Percentiles rank a stretch among this genome's conserved stretches.
Evolutionary conservation across 2,113 vertebrate genomes (phyloP).

Genomic region (Vidua macroura): DNA sequence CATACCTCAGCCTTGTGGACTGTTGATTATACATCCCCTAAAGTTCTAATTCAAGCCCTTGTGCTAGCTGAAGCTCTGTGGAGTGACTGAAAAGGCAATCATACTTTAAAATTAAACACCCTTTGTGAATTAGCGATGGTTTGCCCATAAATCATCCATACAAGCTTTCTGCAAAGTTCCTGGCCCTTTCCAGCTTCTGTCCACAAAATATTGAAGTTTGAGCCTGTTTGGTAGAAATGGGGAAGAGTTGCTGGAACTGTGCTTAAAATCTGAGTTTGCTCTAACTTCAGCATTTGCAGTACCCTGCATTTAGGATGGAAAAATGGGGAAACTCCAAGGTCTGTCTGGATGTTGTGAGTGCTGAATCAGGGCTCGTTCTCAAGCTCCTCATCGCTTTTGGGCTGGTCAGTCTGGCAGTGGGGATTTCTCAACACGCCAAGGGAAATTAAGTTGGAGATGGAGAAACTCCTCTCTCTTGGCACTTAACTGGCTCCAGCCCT

Average conservation of each 20-base stretch:
- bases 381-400: neutral
- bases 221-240: neutral
- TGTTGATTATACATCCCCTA: neutral
- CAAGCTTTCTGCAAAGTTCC: neutral
- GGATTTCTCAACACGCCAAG: neutral
- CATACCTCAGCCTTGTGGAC: neutral
- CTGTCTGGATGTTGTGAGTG: neutral
- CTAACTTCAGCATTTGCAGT: neutral
- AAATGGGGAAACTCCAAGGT: neutral
- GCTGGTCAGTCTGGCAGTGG: neutral
- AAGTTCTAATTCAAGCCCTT: neutral
- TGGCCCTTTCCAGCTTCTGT: neutral
- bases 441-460: neutral
- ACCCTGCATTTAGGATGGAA: neutral
- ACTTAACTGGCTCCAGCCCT: neutral
- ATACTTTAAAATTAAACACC: neutral
- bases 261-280: neutral
- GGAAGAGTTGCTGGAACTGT: neutral
- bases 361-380: neutral
- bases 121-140: neutral
- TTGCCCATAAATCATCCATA: neutral
- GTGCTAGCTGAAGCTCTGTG: neutral
- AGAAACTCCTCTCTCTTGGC: neutral
- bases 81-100: slow-evolving; percentile 21
- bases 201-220: neutral